Base-by-base conservation (phyloP, 2,113 vertebrate genomes). In the Planiliza haematocheilus region DNA sequence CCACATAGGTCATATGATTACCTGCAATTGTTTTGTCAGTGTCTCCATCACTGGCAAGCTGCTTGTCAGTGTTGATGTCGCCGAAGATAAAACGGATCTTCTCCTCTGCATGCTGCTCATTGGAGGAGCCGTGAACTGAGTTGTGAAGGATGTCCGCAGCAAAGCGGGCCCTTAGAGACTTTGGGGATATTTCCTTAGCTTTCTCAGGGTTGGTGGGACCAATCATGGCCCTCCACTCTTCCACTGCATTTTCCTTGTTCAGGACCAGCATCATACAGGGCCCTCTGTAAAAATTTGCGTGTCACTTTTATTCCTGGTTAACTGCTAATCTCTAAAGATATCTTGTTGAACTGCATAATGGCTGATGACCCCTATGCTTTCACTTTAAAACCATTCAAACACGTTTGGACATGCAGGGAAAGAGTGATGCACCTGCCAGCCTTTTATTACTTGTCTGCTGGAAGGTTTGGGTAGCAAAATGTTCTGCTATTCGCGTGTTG, bases 151-250 rank as follows among this genome's bases (percentile, higher is more conserved):
- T 39, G 77, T 84, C 83, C 7, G 76, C 81, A 76, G 93, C 95
- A 70, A 94, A 96, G 17, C 59, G 90, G 41, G 95, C 95, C 79
- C 95, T 91, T 53, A 97, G 79, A 38, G 93, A 96, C 36, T 81
- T 57, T 8, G 95, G 95, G 12, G 88, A 93, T 1, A 62, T 76
- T 11, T 75, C 66, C 53, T 75, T 93, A 10, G 95, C 95, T 82
- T 91, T 86, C 2, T 77, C 70, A 1, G 95, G 96, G 77, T 97
- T 94, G 39, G 87, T 39, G 16, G 95, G 95, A 8, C 96, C 96
- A 87, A 96, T 96, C 69, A 93, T 70, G 64, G 63, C 64, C 81
- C 95, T 94, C 95, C 95, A 97, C 3, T 96, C 94, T 43, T 91
- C 77, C 77, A 95, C 79, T 5, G 95, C 95, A 64, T 95, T 95